Percentiles rank a stretch among this genome's conserved stretches.
Evolutionary conservation across 2,113 vertebrate species (phyloP).

Genomic region (Cepphus grylle): DNA sequence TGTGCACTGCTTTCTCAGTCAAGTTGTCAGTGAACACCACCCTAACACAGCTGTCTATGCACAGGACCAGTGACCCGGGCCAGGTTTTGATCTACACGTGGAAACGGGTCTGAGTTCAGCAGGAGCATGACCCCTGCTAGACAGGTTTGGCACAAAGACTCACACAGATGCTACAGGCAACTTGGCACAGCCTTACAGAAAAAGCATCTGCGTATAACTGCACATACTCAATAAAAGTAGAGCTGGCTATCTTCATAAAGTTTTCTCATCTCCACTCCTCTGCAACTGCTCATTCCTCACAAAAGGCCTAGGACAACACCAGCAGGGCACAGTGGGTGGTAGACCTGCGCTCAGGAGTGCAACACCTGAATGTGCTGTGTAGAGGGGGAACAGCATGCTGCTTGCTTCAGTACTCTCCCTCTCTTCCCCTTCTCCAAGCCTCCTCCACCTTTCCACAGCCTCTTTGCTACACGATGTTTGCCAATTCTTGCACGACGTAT

Average conservation of each 20-base stretch:
- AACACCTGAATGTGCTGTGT: not conserved
- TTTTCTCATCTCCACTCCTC: not conserved
- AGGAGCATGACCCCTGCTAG: not conserved
- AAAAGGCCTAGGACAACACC: not conserved
- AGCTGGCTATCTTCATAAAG: not conserved
- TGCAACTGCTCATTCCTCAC: not conserved
- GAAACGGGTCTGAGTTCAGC: not conserved
- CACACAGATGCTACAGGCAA: not conserved
- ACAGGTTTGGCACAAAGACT: not conserved
- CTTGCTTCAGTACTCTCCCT: not conserved
- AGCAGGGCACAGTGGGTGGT: not conserved
- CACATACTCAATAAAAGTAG: not conserved
- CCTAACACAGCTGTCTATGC: not conserved
- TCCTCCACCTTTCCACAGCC: not conserved
- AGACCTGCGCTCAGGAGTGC: not conserved
- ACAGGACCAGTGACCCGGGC: not conserved
- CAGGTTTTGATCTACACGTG: not conserved
- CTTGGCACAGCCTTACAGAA: not conserved
- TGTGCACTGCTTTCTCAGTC: not conserved
- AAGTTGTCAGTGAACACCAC: not conserved
- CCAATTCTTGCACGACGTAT: not conserved
- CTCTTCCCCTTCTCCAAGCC: not conserved
- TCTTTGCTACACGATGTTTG: not conserved
- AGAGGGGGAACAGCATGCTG: rapidly evolving
- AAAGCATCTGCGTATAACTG: not conserved